phyloP scores from a whole-genome alignment of 1,140 invertebrate species.

The Eupristina koningsbergeri region DNA sequence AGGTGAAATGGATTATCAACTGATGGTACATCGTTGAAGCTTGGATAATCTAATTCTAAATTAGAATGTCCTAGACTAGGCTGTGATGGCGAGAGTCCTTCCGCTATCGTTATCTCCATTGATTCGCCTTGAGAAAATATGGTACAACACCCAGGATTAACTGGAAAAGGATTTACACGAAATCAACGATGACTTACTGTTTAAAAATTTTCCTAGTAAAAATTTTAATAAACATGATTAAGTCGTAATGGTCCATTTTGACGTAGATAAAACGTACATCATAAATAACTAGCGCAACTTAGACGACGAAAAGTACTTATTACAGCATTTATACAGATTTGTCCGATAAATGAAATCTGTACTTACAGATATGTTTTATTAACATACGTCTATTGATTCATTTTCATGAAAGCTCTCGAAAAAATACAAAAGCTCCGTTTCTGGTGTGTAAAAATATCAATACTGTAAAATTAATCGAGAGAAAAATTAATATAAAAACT shows the following conservation, averaged over 20 bases:
- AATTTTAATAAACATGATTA: slow-evolving; percentile 25
- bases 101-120: slow-evolving; percentile 38
- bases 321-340: neutral
- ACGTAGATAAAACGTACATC: neutral
- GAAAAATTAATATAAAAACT: no score
- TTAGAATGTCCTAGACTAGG: slow-evolving; percentile 52
- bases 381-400: neutral
- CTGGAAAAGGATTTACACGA: slow-evolving; percentile 23
- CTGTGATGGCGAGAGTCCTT: slow-evolving; percentile 19
- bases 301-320: neutral
- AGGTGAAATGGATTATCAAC: slow-evolving; percentile 58
- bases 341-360: neutral
- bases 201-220: slow-evolving; percentile 12
- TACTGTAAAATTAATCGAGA: no score
- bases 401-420: neutral
- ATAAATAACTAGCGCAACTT: neutral
- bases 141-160: slow-evolving; percentile 47
- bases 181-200: neutral
- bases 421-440: no score
- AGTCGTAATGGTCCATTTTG: slow-evolving; percentile 12
- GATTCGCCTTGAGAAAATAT: slow-evolving; percentile 48
- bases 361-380: neutral
- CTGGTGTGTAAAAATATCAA: no score
- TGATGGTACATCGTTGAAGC: slow-evolving; percentile 48
- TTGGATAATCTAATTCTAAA: slow-evolving; percentile 56